phyloP scores from a whole-genome alignment of 1,140 invertebrate species.

The Pemphigus obesinymphae region DNA sequence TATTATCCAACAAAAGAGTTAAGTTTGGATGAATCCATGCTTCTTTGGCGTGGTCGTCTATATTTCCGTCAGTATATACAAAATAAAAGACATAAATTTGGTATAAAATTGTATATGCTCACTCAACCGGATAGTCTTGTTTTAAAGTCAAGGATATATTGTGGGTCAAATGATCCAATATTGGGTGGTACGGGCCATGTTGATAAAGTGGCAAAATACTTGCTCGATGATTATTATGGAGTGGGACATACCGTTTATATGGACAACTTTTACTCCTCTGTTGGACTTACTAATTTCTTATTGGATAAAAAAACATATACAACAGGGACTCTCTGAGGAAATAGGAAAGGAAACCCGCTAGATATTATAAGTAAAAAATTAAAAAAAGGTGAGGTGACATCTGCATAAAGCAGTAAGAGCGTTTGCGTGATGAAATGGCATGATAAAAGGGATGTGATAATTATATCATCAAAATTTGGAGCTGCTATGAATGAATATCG shows the following conservation, averaged over 20 bases:
- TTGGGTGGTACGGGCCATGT: conserved; percentile 5
- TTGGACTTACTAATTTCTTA: neutral
- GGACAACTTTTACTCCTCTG: conserved; percentile 18
- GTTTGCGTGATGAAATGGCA: conserved; percentile 6
- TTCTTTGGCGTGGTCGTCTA: neutral
- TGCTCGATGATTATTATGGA: neutral
- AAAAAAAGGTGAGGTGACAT: neutral
- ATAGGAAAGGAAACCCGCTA: neutral
- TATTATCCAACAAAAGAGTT: neutral
- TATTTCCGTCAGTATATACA: neutral
- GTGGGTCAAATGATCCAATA: neutral
- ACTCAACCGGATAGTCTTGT: conserved; percentile 11
- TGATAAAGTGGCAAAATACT: neutral
- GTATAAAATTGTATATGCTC: conserved; percentile 7
- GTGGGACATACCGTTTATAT: conserved; percentile 18
- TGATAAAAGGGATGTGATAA: conserved; percentile 11
- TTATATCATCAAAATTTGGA: neutral
- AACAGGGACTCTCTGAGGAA: neutral
- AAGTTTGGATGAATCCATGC: conserved; percentile 4
- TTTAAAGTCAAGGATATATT: neutral
- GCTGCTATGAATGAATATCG: neutral
- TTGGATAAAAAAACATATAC: neutral
- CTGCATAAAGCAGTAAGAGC: neutral
- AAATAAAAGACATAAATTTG: conserved; percentile 8
- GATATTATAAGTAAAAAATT: neutral